Evolutionary conservation across 1,140 invertebrate genomes (phyloP), one percentile per base, ranked within the genome.

Genomic region (Cherax destructor): DNA sequence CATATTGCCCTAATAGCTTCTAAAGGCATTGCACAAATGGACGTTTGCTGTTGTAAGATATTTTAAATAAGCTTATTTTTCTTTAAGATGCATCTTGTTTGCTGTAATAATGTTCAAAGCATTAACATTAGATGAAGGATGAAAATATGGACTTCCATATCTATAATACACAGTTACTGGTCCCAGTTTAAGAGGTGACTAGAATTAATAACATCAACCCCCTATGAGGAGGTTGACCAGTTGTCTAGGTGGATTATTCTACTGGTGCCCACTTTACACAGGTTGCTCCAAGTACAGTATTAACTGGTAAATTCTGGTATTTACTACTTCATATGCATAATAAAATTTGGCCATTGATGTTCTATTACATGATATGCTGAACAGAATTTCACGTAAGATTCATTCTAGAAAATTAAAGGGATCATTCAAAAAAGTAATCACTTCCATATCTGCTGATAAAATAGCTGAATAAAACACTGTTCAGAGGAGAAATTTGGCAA

Each of bases 91-190:
- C 18, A 65, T 65, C 18, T 65, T 65, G 61, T 65, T 65, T 65
- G 61, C 61, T 65, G 61, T 65, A 65, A 79, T 50, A n/a, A 59
- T 83, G 16, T 83, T 83, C 80, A 30, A 24, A 83, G 56, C 24
- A 83, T 83, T 56, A 84, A 84, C 47, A 65, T 84, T 47, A 84
- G 30, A 69, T 84, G 24, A 69, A 84, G 41, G 81, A 72, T 84
- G 81, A 84, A 84, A 84, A 84, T 84, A 72, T 84, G 52, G 81
- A 61, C 81, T 84, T 84, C 52, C 56, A 65, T 65, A 69, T 49
- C 61, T 84, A 84, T 61, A 84, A 69, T 69, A 84, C 81, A 84
- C 81, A 84, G 56, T 69, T 84, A 84, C 81, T 84, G 81, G 81
- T 84, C 81, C 81, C 81, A 69, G 81, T 84, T 84, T 49, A 65